Evolutionary conservation across 2,797 vertebrate species (phyloP), one percentile per base, ranked within the genome.

Genomic region (Sebastes iracundus): DNA sequence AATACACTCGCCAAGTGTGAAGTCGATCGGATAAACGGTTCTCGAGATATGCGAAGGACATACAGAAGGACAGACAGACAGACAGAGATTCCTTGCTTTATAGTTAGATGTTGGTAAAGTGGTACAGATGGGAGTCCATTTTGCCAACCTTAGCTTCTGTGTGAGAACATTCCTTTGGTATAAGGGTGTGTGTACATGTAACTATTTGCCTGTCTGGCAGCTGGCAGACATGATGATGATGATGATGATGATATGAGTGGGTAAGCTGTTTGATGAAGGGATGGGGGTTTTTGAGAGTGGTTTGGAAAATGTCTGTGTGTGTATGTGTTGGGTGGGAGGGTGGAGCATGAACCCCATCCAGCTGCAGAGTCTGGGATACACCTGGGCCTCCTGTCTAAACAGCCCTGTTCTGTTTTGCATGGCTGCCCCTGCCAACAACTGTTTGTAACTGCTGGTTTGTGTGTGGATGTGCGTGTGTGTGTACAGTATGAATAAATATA

Each of bases 311-410:
- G 56, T 49, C 7, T 38, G 27, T 79, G 62, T 72, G 66, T 72
- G 23, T 63, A 20, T 59, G 30, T 64, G 38, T 23, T 25, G 5
- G n/a, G 58, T 66, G 28, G 33, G 14, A 28, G 46, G 56, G 23
- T 27, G 62, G 23, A 63, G 81, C 4, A 12, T 76, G 62, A 72
- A 72, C 79, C 84, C 79, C 60, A 89, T 90, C 82, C 90, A 93
- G 87, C 85, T 89, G 87, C 80, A 74, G 82, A 30, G 83, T 82
- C 83, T 87, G 85, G 70, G 52, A 74, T 49, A 84, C 89, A 92
- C 91, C 90, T 93, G 90, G 88, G 30, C 79, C 87, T 86, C 73
- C 88, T 91, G 84, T 86, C 79, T 82, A 90, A 92, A 92, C 87
- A 91, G 75, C 58, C 72, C 69, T 68, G 67, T 82, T 59, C 65